Percentiles rank a stretch among this genome's conserved stretches.
These are phyloP conservation scores for Lophotriccus pileatus DNA, from an alignment of 2,797 vertebrate species.

Conservation along the genomic window DNA sequence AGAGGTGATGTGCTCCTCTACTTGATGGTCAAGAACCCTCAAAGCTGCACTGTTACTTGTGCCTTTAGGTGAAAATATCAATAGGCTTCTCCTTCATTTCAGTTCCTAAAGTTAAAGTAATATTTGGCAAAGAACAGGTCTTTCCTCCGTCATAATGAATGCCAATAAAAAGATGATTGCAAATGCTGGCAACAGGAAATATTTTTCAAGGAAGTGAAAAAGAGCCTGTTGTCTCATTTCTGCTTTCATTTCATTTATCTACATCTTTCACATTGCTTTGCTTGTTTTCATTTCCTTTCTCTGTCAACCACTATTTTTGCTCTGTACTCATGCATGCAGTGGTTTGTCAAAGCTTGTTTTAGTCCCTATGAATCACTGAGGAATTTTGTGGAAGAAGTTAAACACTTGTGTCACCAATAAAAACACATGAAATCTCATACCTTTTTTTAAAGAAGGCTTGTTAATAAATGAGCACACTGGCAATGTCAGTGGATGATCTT, in stretches of 20 bases:
- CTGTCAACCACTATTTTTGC: slow-evolving; percentile 21
- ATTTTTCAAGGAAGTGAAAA: slow-evolving; percentile 1
- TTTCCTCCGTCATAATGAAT: not conserved
- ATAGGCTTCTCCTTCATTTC: not conserved
- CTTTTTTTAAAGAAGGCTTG: not conserved
- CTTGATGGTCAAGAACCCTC: not conserved
- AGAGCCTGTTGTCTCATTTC: not conserved
- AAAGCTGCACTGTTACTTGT: not conserved
- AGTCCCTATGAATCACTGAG: not conserved
- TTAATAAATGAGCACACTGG: not conserved
- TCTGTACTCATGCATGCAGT: not conserved
- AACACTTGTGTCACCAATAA: not conserved
- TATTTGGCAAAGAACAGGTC: not conserved
- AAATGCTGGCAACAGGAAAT: not conserved
- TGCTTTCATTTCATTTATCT: slow-evolving; percentile 16
- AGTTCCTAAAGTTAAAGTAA: not conserved
- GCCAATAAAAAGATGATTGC: not conserved
- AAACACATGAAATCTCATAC: not conserved
- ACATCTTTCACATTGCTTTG: not conserved
- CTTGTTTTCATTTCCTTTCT: slow-evolving; percentile 28
- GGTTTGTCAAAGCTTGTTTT: not conserved
- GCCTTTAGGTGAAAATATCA: not conserved
- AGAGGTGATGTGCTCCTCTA: not conserved
- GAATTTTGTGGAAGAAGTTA: not conserved
- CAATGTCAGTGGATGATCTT: not conserved